A percentile compares a stretch with the other conserved stretches of the same genome.
phyloP scores from a whole-genome alignment of 1,140 invertebrate species.

The Drosophila sulfurigaster region DNA sequence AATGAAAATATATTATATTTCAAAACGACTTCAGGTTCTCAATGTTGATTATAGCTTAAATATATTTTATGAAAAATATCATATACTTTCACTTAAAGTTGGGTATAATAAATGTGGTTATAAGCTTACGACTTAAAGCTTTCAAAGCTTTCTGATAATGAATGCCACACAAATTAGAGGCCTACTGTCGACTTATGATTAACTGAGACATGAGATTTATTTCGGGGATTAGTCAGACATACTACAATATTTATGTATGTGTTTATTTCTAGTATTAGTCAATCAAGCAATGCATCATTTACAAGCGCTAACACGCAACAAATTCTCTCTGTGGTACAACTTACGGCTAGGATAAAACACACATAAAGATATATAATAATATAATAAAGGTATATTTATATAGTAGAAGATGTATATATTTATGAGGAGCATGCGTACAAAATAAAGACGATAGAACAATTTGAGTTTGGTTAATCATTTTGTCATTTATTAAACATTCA shows the following conservation, averaged over 20 bases:
- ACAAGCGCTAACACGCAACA: slow-evolving; percentile 23
- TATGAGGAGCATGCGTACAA: slow-evolving; percentile 53
- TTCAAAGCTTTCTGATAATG: too few species aligned
- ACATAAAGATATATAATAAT: not conserved
- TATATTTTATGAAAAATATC: too few species aligned
- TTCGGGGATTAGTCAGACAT: not conserved
- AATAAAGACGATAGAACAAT: slow-evolving; percentile 62
- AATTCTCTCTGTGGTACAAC: slow-evolving; percentile 26
- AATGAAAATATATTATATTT: not conserved
- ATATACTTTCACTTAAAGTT: too few species aligned
- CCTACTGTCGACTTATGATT: not conserved
- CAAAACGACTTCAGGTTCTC: not conserved
- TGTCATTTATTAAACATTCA: slow-evolving; percentile 80
- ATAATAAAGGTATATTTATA: not conserved
- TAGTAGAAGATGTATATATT: slow-evolving; percentile 8
- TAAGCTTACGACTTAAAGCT: too few species aligned
- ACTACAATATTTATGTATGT: not conserved
- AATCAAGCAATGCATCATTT: slow-evolving; percentile 31
- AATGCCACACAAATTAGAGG: too few species aligned
- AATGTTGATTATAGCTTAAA: not conserved
- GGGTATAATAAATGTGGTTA: too few species aligned
- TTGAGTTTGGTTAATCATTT: slow-evolving; percentile 68
- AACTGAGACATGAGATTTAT: slow-evolving; percentile 4
- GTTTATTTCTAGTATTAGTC: slow-evolving; percentile 17
- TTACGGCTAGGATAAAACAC: slow-evolving; percentile 23